Conservation (phyloP, 2,797 vertebrate species). For the Catostomus latipinnis region DNA sequence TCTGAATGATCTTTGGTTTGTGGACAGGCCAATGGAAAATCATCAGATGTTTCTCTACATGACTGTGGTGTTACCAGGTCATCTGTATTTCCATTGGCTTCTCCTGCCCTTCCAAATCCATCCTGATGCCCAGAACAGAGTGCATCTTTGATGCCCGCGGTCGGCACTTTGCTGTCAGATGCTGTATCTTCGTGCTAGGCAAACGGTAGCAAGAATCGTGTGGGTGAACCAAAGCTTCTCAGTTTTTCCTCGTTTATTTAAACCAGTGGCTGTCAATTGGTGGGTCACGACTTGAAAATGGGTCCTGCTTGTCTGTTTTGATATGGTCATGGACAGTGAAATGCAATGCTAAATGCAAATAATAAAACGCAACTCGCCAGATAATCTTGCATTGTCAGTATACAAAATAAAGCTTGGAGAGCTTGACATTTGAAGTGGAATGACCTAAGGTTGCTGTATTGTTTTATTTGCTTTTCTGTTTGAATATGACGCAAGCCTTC, state of each 20-base stretch:
- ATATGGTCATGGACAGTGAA: too few relatives aligned
- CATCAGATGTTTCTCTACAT: constrained; percentile 21
- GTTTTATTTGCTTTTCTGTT: too few relatives aligned
- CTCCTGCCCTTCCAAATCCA: too few relatives aligned
- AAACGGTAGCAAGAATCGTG: constrained; percentile 14
- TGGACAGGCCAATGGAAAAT: neutral
- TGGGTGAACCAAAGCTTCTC: neutral
- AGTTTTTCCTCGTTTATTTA: neutral
- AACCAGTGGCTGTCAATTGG: neutral
- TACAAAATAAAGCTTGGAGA: too few relatives aligned
- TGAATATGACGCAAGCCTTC: neutral
- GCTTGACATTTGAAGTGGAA: too few relatives aligned
- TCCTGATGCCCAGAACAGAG: constrained; percentile 16
- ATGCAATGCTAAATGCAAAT: too few relatives aligned
- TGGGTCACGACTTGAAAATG: too few relatives aligned
- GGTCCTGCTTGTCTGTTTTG: too few relatives aligned
- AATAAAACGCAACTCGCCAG: too few relatives aligned
- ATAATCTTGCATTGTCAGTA: too few relatives aligned
- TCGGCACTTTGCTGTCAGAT: constrained; percentile 37
- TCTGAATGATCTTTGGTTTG: constrained; percentile 16
- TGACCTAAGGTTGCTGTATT: too few relatives aligned
- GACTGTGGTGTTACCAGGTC: constrained; percentile 12
- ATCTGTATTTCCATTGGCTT: constrained; percentile 11
- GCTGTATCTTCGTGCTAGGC: constrained; percentile 26
- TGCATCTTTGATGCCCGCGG: constrained; percentile 3